Base-by-base conservation (phyloP, 2,888 invertebrate genomes). In the Torymus tubicola region DNA sequence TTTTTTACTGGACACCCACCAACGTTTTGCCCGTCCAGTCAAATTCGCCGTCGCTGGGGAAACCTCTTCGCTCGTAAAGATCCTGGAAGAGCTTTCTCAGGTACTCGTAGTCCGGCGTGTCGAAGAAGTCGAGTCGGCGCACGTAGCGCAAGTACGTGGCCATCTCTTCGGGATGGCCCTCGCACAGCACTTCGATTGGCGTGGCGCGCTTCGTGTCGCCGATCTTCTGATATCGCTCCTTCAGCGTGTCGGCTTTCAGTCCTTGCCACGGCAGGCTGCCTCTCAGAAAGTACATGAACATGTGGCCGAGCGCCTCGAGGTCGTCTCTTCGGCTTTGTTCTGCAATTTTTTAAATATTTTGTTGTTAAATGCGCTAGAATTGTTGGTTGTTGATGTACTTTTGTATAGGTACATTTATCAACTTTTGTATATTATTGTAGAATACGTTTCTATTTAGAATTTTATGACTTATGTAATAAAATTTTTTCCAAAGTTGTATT, bases 271-370 rank as follows among this genome's bases (percentile, higher is more conserved):
- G 99, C 92, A 99, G 94, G 92, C 98, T 98, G 89, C 99, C 99
- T 88, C 99, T 95, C 92, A 99, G 94, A 93, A 99, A 99, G 94
- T 99, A 99, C 99, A 99, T 99, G 93, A 99, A 99, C 99, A 99
- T 99, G 93, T 99, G 99, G 85, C 99, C 99, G 90, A 99, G 94
- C 84, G 99, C 99, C 93, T 99, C 99, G 92, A 99, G 93, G 93
- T 99, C 99, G 93, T 99, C 99, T 91, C 99, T 94, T 91, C 99
- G 95, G 90, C 99, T 99, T 95, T 99, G 99, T 93, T 99, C 99
- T 96, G 92, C 53, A 61, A 81, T 42, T 12, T 2, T 67, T 52
- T 42, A 21, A n/a, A 18, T 18, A n/a, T 61, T 10, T 16, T 21
- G 10, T 24, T 21, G 16, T 18, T 14, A 58, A 58, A 58, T 21